These are phyloP conservation scores for Gobionotothen gibberifrons DNA, from an alignment of 2,797 vertebrate species.

Conservation along the genomic window DNA sequence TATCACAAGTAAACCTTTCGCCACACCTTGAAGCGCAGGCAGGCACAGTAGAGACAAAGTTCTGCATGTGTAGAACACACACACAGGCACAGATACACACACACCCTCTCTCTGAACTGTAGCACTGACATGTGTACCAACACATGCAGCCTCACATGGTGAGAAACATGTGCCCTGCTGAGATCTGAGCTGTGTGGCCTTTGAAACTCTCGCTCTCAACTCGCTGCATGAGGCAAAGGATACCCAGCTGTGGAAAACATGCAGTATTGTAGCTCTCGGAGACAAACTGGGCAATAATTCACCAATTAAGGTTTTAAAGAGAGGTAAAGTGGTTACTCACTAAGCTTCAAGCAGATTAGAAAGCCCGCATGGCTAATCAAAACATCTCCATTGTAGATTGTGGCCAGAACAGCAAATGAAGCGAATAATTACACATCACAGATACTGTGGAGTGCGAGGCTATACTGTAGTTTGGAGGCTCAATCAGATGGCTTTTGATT, in stretches of 20 bases:
- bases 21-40: constrained; percentile 12
- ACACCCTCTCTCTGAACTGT: constrained; percentile 19
- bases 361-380: constrained; percentile 61
- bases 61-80: constrained; percentile 16
- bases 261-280: constrained; percentile 13
- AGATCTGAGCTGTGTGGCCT: constrained; percentile 72
- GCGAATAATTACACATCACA: constrained; percentile 59
- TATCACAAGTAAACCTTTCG: constrained; percentile 20
- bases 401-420: constrained; percentile 59
- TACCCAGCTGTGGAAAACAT: constrained; percentile 53
- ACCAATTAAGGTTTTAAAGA: constrained; percentile 54
- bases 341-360: constrained; percentile 41
- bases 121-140: constrained; percentile 63
- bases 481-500: constrained; percentile 18
- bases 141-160: constrained; percentile 64
- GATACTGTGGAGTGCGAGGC: constrained; percentile 37
- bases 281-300: constrained; percentile 42
- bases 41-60: constrained; percentile 9
- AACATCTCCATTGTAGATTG: constrained; percentile 47
- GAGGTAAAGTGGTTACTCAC: constrained; percentile 44
- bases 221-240: constrained; percentile 45
- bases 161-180: constrained; percentile 61
- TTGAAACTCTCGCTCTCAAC: constrained; percentile 61
- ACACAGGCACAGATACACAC: constrained; percentile 2
- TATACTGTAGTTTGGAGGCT: constrained; percentile 26